Evolutionary conservation across 2,797 vertebrate genomes (phyloP), one percentile per base, ranked within the genome.

Genomic region (Tangara arthus): DNA sequence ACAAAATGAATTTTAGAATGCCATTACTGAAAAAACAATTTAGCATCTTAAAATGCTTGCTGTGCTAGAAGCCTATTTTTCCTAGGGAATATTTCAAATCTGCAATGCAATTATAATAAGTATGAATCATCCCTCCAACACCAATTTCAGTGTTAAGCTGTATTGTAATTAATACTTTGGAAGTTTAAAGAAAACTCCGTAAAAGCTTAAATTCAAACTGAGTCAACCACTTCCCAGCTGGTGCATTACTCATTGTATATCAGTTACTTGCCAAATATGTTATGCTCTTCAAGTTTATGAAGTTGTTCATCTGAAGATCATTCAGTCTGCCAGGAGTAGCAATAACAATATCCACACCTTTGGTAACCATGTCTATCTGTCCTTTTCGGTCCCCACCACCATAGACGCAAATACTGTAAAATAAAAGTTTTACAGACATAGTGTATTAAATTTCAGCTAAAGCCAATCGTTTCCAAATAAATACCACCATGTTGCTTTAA

Each of bases 291-390:
- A 99, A 97, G 91, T 97, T 98, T 97, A 99, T 98, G 90, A 99
- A 98, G 64, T 98, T 98, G 91, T 99, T 99, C 99, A 99, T 99
- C 79, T 99, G 99, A 23, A 99, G 98, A 93, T 99, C 99, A 68
- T 99, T 98, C 55, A 99, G 93, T 84, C 99, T 98, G 71, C 99
- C 99, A 8, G 99, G 99, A 68, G 99, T 99, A 61, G 99, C 99
- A 81, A 99, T 99, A 86, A 99, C 98, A n/a, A 99, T 98, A 95
- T 99, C 99, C 94, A 99, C 98, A 16, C 99, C 99, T 60, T 97
- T 91, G 76, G 96, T 98, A 87, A 99, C 98, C 41, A 95, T 4
- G 3, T 97, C 96, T 96, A 99, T 99, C 97, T 99, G 99, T 80
- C 96, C 97, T 81, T 92, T 98, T 93, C 99, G 97, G 82, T 99